phyloP scores from a whole-genome alignment of 2,888 invertebrate genomes.

The Piscicola geometra region DNA sequence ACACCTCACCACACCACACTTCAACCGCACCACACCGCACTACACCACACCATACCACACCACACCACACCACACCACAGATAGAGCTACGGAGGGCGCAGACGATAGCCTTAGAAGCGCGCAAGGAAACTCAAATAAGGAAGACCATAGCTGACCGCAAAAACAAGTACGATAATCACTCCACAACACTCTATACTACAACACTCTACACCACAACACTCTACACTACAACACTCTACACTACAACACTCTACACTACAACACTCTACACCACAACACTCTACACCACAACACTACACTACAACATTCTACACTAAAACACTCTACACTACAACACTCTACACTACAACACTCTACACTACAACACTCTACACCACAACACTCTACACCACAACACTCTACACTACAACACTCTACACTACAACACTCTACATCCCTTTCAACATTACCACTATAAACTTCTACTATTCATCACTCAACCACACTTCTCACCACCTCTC shows the following conservation, averaged over 20 bases:
- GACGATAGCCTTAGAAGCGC: constrained; percentile 49
- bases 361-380: too few species aligned
- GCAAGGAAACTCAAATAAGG: constrained; percentile 51
- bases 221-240: too few species aligned
- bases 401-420: not conserved
- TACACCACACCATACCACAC: constrained; percentile 6
- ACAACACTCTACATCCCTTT: too few species aligned
- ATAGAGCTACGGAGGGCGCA: constrained; percentile 52
- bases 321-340: not conserved
- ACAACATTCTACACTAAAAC: too few species aligned
- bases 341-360: not conserved
- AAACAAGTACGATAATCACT: constrained; percentile 48
- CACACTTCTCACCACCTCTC: too few species aligned
- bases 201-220: not conserved
- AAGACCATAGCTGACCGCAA: constrained; percentile 53
- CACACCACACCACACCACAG: constrained; percentile 43
- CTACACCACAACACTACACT: too few species aligned
- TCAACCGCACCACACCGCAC: not conserved
- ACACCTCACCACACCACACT: not conserved
- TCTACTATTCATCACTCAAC: too few species aligned
- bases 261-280: not conserved
- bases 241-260: not conserved
- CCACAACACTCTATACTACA: too few species aligned
- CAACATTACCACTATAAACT: too few species aligned
- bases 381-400: too few species aligned